phyloP scores from a whole-genome alignment of 2,113 vertebrate genomes.

The Phodopus roborovskii region DNA sequence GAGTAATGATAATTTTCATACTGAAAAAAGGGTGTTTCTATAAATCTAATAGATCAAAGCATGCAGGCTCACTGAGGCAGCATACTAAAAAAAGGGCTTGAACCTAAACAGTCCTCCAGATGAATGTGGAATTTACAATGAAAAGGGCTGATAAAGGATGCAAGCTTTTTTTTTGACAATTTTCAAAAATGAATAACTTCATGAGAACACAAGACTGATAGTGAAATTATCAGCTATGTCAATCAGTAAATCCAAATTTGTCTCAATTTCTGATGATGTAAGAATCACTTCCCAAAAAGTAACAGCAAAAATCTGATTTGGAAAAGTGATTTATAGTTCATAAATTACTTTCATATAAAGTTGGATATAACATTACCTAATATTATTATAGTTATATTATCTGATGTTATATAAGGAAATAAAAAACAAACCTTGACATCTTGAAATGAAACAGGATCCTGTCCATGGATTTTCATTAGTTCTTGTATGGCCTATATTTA shows the following conservation, averaged over 20 bases:
- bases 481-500: conserved; percentile 95
- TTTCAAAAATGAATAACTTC: conserved; percentile 35
- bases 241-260: conserved; percentile 21
- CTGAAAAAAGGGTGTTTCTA: background rate
- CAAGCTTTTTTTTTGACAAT: background rate
- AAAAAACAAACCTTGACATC: conserved; percentile 94
- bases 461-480: conserved; percentile 98
- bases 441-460: conserved; percentile 97
- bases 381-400: background rate
- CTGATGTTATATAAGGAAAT: conserved; percentile 31
- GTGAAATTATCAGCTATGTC: conserved; percentile 52
- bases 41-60: conserved; percentile 15
- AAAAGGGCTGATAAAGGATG: conserved; percentile 1
- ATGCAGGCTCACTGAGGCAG: background rate
- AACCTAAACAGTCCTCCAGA: background rate
- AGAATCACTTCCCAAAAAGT: conserved; percentile 55
- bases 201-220: conserved; percentile 45
- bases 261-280: conserved; percentile 38
- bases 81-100: background rate
- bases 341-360: conserved; percentile 59
- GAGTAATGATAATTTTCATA: conserved; percentile 40
- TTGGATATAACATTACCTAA: conserved; percentile 53
- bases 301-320: conserved; percentile 51
- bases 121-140: conserved; percentile 33
- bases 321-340: background rate